These are phyloP conservation scores for Promerops cafer DNA, from an alignment of 2,113 vertebrate genomes.

Conservation along the genomic window DNA sequence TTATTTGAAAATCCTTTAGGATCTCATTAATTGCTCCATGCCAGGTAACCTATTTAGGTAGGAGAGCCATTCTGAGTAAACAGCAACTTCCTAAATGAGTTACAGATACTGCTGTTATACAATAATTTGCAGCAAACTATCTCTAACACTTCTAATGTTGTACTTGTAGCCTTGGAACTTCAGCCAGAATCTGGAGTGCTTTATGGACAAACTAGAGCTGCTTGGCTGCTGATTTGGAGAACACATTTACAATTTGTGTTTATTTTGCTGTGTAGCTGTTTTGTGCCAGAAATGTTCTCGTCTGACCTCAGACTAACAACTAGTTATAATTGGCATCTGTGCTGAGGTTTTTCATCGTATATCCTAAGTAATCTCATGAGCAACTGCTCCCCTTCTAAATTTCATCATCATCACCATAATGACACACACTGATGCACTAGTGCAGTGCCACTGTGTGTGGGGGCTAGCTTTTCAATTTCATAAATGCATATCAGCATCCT, in stretches of 20 bases:
- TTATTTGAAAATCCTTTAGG: conserved; percentile 49
- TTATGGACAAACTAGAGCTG: neutral
- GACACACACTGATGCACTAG: neutral
- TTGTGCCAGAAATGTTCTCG: neutral
- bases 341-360: neutral
- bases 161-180: neutral
- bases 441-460: neutral
- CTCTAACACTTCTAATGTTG: neutral
- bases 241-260: neutral
- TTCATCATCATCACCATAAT: neutral
- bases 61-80: conserved; percentile 7
- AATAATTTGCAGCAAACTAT: neutral
- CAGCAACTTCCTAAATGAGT: neutral
- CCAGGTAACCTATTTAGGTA: neutral
- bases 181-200: neutral
- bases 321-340: neutral
- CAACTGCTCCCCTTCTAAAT: neutral
- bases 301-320: neutral
- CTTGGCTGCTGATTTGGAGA: neutral
- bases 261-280: neutral
- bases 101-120: neutral
- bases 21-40: conserved; percentile 6
- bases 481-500: neutral
- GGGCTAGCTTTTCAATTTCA: conserved; percentile 2
- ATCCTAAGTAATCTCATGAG: neutral